A percentile compares a stretch with the other conserved stretches of the same genome.
Conservation (phyloP, 2,113 vertebrate species). For the Cebus imitator region DNA sequence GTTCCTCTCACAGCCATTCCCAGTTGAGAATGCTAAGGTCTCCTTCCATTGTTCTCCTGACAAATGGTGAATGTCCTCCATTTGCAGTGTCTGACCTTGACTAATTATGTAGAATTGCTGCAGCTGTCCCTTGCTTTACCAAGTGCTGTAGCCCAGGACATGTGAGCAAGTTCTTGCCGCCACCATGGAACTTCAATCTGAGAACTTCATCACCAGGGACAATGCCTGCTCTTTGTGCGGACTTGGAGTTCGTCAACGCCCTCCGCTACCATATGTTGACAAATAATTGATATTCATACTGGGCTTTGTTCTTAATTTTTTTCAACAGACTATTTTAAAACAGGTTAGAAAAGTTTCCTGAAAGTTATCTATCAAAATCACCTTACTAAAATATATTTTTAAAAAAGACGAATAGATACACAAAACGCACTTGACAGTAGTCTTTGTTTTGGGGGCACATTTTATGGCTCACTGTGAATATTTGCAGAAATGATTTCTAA, state of each 20-base stretch:
- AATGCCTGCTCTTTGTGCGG: slow-evolving; percentile 33
- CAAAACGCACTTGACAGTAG: not conserved
- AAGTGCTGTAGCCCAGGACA: slow-evolving; percentile 59
- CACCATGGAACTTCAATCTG: slow-evolving; percentile 79
- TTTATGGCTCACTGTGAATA: not conserved
- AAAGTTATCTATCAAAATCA: slow-evolving; percentile 16
- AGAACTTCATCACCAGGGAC: slow-evolving; percentile 83
- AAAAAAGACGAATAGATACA: not conserved
- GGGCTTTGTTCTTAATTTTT: slow-evolving; percentile 37
- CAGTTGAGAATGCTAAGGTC: slow-evolving; percentile 70
- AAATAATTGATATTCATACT: slow-evolving; percentile 60
- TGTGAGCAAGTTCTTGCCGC: slow-evolving; percentile 78
- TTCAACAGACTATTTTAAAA: slow-evolving; percentile 50
- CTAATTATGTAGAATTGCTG: slow-evolving; percentile 86
- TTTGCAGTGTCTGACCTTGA: slow-evolving; percentile 87
- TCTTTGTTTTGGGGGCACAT: not conserved
- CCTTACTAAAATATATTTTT: not conserved
- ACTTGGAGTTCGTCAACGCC: not conserved
- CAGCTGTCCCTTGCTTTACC: slow-evolving; percentile 85
- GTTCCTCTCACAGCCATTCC: slow-evolving; percentile 58
- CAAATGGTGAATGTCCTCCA: slow-evolving; percentile 86
- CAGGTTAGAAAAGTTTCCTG: slow-evolving; percentile 56
- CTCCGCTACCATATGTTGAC: slow-evolving; percentile 55
- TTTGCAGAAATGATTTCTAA: slow-evolving; percentile 22
- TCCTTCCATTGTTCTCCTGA: slow-evolving; percentile 84